Percentiles rank a stretch among this genome's conserved stretches.
Evolutionary conservation across 2,888 invertebrate genomes (phyloP).

Genomic region (Cryptocephalus primarius): DNA sequence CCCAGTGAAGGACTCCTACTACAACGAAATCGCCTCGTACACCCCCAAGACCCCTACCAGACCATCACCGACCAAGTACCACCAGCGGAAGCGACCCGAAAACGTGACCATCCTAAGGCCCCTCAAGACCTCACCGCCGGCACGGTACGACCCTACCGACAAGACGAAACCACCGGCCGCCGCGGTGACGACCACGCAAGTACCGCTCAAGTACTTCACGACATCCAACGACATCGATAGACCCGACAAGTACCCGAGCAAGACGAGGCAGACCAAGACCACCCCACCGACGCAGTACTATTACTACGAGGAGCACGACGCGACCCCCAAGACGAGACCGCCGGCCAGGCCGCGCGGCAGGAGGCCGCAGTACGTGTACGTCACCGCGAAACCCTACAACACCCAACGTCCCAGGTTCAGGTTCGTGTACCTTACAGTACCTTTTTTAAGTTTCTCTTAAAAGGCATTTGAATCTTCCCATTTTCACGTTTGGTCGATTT

Average conservation of each 20-base stretch:
- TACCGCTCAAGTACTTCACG: constrained; percentile 53
- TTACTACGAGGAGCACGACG: constrained; percentile 47
- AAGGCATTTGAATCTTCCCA: too few species aligned
- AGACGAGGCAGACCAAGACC: constrained; percentile 23
- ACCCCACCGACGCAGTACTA: constrained; percentile 47
- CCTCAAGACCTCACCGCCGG: constrained; percentile 25
- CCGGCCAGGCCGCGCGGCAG: constrained; percentile 12
- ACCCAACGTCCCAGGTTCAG: constrained; percentile 26
- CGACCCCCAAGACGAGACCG: constrained; percentile 13
- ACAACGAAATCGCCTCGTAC: constrained; percentile 21
- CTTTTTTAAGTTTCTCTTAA: too few species aligned
- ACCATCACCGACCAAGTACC: constrained; percentile 16
- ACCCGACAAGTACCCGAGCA: constrained; percentile 38
- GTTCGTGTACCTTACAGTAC: too few species aligned
- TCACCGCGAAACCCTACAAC: constrained; percentile 22
- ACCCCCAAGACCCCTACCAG: constrained; percentile 28
- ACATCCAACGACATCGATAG: constrained; percentile 41
- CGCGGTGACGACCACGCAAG: constrained; percentile 45
- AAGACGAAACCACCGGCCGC: constrained; percentile 3
- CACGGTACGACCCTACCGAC: not conserved
- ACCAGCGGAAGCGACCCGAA: constrained; percentile 13
- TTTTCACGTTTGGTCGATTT: too few species aligned
- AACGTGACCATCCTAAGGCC: constrained; percentile 32
- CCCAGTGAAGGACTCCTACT: constrained; percentile 17
- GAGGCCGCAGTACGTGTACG: constrained; percentile 28